Evolutionary conservation across 2,888 invertebrate genomes (phyloP), one percentile per base, ranked within the genome.

Genomic region (Drosophila prolongata): DNA sequence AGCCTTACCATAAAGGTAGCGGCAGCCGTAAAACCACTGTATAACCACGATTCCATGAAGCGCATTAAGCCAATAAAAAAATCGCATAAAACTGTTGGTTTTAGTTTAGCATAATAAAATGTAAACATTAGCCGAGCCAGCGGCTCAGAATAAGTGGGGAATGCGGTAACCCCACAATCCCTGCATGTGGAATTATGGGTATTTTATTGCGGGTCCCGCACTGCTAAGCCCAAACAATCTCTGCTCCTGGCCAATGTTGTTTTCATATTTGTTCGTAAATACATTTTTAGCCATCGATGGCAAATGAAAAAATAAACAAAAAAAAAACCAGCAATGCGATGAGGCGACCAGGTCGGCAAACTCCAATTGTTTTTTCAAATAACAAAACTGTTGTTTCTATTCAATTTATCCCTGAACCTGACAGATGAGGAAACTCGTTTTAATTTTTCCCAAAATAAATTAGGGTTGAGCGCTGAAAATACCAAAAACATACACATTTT

Each of bases 91-190:
- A 80, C 60, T 67, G 60, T 77, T 83, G 73, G 66, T 66, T 65
- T 78, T 80, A 72, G 71, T 77, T 80, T 77, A 77, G 73, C 74
- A 79, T 76, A 86, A 83, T 83, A 86, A 86, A 80, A 80, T 69
- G 62, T 58, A 71, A 78, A 66, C 74, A 76, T 71, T 76, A 69
- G 81, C 71, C 64, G 54, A 30, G 46, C 11, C 19, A 38, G 35
- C 57, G 57, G 58, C 42, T 49, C 13, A 60, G 55, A 52, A 38
- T 35, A 43, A 24, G 49, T 40, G 50, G 50, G 69, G 49, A 64
- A 57, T 16, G 27, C 57, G 47, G 42, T 6, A 47, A 6, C 54
- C 54, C 30, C 54, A 16, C 54, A 42, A 40, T 40, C 49, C 61
- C 35, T 65, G 64, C 67, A 58, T 50, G n/a, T 52, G 44, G 56